Evolutionary conservation across 1,140 invertebrate species (phyloP).

Genomic region (Papilio xuthus): DNA sequence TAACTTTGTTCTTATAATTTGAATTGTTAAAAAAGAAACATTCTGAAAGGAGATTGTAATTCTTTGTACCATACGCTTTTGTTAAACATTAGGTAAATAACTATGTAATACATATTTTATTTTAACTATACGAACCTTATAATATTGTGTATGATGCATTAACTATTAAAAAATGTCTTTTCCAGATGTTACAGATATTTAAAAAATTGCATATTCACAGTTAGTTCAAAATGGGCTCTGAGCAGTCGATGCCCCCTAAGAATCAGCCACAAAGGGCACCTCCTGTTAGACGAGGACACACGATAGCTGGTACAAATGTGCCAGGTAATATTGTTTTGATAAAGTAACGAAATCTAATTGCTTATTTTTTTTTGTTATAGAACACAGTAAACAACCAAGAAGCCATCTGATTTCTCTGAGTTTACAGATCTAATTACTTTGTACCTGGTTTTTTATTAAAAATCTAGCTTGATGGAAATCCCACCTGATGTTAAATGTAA

Average conservation of each 20-base stretch:
- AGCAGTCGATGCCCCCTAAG: conserved; percentile 66
- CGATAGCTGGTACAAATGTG: conserved; percentile 63
- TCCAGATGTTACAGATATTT: neutral
- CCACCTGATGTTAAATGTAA: no score
- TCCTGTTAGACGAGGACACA: conserved; percentile 64
- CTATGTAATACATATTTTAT: no score
- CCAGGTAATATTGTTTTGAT: conserved; percentile 52
- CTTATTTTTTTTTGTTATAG: neutral
- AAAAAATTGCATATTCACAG: neutral
- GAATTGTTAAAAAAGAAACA: neutral
- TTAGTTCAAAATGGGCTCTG: conserved; percentile 62
- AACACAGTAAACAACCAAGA: no score
- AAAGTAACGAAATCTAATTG: neutral
- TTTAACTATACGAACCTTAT: no score
- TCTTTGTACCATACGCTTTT: neutral
- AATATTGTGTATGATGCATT: no score
- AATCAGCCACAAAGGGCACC: conserved; percentile 62
- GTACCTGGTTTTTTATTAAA: no score
- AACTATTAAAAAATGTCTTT: no score
- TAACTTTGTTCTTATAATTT: neutral
- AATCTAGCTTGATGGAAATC: no score
- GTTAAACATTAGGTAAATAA: neutral
- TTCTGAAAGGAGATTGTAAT: neutral
- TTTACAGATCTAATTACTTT: no score
- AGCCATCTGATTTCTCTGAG: no score